Base-by-base conservation (phyloP, 2,797 vertebrate genomes). In the Coregonus suidteri region DNA sequence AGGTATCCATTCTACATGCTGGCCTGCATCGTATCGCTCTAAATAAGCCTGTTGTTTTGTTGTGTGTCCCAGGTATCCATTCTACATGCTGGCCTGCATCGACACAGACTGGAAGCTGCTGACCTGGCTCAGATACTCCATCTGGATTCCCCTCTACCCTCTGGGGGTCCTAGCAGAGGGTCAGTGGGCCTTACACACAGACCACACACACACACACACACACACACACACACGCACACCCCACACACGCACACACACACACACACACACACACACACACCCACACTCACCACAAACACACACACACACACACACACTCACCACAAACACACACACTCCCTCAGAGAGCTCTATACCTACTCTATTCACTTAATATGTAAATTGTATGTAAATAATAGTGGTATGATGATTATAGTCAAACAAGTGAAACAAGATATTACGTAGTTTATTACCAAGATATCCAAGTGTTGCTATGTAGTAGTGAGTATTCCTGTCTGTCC, bases 71-170 rank as follows among this genome's bases (percentile, higher is more conserved):
- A 98, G 97, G 90, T 98, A 98, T 79, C 96, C 96, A 0, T 97
- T 95, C 92, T 98, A 98, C 92, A 98, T 98, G 96, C 93, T 98
- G 67, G 91, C 93, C 65, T 97, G 96, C 88, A 91, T 98, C 0
- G 92, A 94, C 80, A 95, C 94, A 18, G 95, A 98, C 69, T 98
- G 96, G 96, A 96, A 94, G 86, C 83, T 94, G 68, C 88, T 99
- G 4, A 98, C 97, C 0, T 98, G 97, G 97, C 91, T 98, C 75
- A 94, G 97, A 14, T 97, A 98, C 89, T 95, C 91, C 72, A 80
- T 94, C 79, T 98, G 97, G 96, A 97, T 98, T 71, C 97, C 96
- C 56, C 74, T 96, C 3, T 98, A 98, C 85, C 97, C 97, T 0
- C 89, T 98, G 71, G 97, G 96, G 15, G 91, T 91, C 2, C 74